Percentiles rank a stretch among this genome's conserved stretches.
Evolutionary conservation across 2,888 invertebrate species (phyloP).

Genomic region (Heteromyza rotundicornis): DNA sequence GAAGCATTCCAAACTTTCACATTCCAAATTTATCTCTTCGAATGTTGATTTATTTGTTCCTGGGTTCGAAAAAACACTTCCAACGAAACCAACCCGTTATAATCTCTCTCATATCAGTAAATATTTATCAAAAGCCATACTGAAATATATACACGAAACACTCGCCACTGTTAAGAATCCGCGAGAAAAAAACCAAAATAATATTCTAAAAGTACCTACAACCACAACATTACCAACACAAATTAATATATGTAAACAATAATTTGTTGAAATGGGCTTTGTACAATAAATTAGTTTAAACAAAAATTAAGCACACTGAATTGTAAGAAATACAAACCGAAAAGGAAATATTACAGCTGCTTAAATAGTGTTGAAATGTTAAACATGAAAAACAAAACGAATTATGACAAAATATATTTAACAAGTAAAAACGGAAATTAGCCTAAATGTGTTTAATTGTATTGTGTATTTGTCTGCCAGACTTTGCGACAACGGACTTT

Average conservation of each 20-base stretch:
- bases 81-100: background rate
- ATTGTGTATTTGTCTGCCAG: too few relatives aligned
- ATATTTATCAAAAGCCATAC: background rate
- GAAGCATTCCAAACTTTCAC: too few relatives aligned
- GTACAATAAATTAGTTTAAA: too few relatives aligned
- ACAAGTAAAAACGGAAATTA: background rate
- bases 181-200: background rate
- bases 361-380: background rate
- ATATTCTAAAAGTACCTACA: slow-evolving; percentile 4
- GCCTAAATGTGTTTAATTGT: background rate
- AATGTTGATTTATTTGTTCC: too few relatives aligned
- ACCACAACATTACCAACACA: too few relatives aligned
- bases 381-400: background rate
- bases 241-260: too few relatives aligned
- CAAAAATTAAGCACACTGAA: too few relatives aligned
- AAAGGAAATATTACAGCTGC: background rate
- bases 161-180: background rate
- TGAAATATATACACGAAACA: background rate
- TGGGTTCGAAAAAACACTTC: too few relatives aligned
- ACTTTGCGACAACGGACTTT: too few relatives aligned
- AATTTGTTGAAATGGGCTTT: too few relatives aligned
- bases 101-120: background rate
- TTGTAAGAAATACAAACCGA: background rate
- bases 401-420: background rate
- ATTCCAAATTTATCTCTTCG: too few relatives aligned